phyloP scores from a whole-genome alignment of 2,113 vertebrate species.

The Dendropsophus ebraccatus region DNA sequence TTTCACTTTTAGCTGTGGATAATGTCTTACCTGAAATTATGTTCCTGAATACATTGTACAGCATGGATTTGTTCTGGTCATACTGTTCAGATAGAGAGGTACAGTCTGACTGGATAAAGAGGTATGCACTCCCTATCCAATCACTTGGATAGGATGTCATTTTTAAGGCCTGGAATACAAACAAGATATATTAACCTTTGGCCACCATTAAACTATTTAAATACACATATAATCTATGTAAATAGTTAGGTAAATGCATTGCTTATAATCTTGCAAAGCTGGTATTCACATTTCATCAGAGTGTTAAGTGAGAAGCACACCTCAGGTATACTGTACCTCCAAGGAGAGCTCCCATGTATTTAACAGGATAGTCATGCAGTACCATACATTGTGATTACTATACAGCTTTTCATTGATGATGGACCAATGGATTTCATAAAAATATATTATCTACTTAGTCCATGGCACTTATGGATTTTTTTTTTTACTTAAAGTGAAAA shows the following conservation, averaged over 20 bases:
- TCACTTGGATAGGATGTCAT: conserved; percentile 69
- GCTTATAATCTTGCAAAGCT: no score
- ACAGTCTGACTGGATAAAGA: conserved; percentile 84
- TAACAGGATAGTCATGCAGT: no score
- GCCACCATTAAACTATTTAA: not conserved
- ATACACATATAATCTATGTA: not conserved
- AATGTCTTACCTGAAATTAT: conserved; percentile 81
- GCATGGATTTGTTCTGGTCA: conserved; percentile 76
- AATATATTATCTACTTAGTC: no score
- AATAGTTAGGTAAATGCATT: not conserved
- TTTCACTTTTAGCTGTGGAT: not conserved
- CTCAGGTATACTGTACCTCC: no score
- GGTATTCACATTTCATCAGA: no score
- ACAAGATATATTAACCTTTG: not conserved
- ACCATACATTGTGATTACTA: no score
- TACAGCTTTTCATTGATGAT: no score
- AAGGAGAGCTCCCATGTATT: no score
- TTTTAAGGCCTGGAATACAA: conserved; percentile 70
- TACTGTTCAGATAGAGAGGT: conserved; percentile 80
- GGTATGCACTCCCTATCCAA: conserved; percentile 88
- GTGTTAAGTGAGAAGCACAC: no score
- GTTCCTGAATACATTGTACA: conserved; percentile 87
- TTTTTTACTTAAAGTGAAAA: no score
- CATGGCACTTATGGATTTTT: no score
- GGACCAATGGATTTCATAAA: no score